phyloP scores from a whole-genome alignment of 2,113 vertebrate genomes.

The Aspiorhynchus laticeps region DNA sequence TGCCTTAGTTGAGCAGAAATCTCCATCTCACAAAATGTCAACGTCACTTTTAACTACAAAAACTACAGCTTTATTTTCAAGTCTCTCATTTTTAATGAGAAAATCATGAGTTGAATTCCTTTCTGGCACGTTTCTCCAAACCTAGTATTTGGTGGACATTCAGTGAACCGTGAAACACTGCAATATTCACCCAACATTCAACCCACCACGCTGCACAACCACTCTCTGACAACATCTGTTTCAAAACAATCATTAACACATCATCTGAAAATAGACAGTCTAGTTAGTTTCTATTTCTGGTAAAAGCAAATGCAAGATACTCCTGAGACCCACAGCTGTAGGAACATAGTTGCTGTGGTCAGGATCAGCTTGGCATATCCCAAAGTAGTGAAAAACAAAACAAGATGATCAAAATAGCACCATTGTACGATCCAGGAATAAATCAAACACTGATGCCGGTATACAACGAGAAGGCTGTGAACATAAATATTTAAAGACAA shows the following conservation, averaged over 20 bases:
- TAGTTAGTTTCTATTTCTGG: constrained; percentile 18
- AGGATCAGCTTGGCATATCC: neutral
- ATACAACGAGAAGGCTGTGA: neutral
- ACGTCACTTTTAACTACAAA: neutral
- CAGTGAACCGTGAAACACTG: neutral
- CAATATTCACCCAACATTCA: neutral
- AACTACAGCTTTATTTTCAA: neutral
- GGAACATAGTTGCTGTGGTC: neutral
- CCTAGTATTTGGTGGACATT: neutral
- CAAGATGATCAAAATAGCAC: neutral
- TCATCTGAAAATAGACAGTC: neutral
- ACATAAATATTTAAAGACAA: constrained; percentile 23
- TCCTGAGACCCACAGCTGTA: neutral
- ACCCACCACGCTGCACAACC: neutral
- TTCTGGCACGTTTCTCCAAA: neutral
- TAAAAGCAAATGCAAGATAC: neutral
- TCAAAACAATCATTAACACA: neutral
- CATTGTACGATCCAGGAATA: neutral
- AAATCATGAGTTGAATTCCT: neutral
- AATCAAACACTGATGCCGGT: neutral
- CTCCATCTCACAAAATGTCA: neutral
- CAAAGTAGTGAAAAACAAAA: constrained; percentile 4
- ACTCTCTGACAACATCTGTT: neutral
- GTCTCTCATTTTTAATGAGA: neutral
- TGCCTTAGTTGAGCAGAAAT: neutral